Base-by-base conservation (phyloP, 2,113 vertebrate genomes). In the Gopherus flavomarginatus region DNA sequence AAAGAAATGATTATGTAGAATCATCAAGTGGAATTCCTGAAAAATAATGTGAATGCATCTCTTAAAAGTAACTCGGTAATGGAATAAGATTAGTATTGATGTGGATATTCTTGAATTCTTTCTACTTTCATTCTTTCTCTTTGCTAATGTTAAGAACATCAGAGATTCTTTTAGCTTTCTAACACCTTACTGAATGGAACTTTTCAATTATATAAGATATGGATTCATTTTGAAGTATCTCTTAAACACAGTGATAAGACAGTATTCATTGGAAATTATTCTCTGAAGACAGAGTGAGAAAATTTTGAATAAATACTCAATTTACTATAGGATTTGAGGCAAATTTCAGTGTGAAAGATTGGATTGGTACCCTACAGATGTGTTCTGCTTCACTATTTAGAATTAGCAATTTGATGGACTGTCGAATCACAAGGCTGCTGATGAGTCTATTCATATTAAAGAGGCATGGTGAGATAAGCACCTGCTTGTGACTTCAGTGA, bases 371-470 rank as follows among this genome's bases (percentile, higher is more conserved):
- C 82, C 83, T 95, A 91, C 90, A 98, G 93, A 97, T 97, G 56
- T 82, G 92, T 94, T 98, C 44, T 95, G 85, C 90, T 96, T 88
- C 91, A n/a, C 54, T 94, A 69, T 95, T 92, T 83, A 38, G 84
- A 97, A 97, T 97, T 85, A 98, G 72, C 90, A 96, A 29, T 95
- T 95, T 80, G 94, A 97, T 95, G 90, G 97, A 94, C 93, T 96
- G 79, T 92, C 4, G 6, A 95, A 94, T 97, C 88, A 35, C 62
- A 78, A 88, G 86, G 86, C 95, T 96, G 87, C 78, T 98, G 95
- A 96, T 98, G 96, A 97, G 85, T 93, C 95, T 93, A 97, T 98
- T 98, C 90, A 93, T 90, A 92, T 56, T 97, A 89, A 96, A 96
- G 96, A 96, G 97, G 53, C 86, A 93, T n/a, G 85, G 29, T 72